A percentile compares a stretch with the other conserved stretches of the same genome.
phyloP scores from a whole-genome alignment of 2,797 vertebrate species.

The Cottoperca gobio region DNA sequence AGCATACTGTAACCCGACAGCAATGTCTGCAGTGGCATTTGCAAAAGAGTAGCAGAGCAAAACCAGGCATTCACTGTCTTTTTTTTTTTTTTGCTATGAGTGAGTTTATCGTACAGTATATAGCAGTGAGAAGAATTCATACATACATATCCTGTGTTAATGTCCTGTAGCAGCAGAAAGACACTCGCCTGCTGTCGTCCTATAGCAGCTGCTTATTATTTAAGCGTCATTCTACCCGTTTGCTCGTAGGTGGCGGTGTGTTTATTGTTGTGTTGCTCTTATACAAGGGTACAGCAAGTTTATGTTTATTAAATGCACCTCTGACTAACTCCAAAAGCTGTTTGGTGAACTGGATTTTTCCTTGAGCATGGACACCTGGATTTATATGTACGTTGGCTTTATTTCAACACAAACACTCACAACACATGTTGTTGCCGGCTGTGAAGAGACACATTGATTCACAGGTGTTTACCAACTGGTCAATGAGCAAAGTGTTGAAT shows the following conservation, averaged over 20 bases:
- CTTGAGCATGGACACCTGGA: slow-evolving; percentile 21
- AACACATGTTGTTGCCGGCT: slow-evolving; percentile 30
- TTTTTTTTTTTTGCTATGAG: not conserved
- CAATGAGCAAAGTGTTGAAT: slow-evolving; percentile 47
- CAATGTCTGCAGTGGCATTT: not conserved
- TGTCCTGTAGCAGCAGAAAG: not conserved
- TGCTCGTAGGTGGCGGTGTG: not conserved
- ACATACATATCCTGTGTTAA: not conserved
- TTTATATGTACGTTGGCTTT: slow-evolving; percentile 42
- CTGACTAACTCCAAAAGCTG: not conserved
- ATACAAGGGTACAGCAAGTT: not conserved
- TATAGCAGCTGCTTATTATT: not conserved
- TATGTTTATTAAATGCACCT: slow-evolving; percentile 20
- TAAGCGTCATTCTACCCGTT: slow-evolving; percentile 1
- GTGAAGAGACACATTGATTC: slow-evolving; percentile 65
- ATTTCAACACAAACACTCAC: slow-evolving; percentile 38
- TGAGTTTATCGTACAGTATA: not conserved
- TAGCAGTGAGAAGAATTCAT: not conserved
- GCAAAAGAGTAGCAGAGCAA: slow-evolving; percentile 7
- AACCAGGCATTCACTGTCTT: not conserved
- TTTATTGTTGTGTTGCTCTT: not conserved
- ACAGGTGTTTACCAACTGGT: slow-evolving; percentile 49
- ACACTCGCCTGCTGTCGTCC: not conserved
- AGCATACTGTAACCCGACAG: no score
- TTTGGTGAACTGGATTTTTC: slow-evolving; percentile 38